Evolutionary conservation across 2,888 invertebrate species (phyloP).

Genomic region (Mechanitis messenoides): DNA sequence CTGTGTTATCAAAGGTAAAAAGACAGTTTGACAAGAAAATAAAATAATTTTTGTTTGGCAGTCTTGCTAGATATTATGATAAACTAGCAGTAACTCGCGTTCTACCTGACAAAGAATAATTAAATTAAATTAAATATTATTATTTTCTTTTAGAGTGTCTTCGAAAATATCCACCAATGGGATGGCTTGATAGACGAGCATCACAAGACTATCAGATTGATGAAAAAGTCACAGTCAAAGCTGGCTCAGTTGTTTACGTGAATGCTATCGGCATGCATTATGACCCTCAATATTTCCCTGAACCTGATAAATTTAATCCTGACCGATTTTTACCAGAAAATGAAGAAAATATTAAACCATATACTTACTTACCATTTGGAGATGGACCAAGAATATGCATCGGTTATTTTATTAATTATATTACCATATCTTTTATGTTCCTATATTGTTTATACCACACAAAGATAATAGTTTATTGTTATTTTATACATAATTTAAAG

Average conservation of each 20-base stretch:
- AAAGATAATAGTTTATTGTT: too few relatives aligned
- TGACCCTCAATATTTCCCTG: conserved; percentile 68
- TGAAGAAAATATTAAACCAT: conserved; percentile 48
- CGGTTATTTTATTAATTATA: conserved; percentile 43
- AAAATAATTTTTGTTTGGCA: too few relatives aligned
- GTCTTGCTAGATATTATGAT: too few relatives aligned
- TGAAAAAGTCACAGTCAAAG: conserved; percentile 33
- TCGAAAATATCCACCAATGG: conserved; percentile 36
- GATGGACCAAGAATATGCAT: conserved; percentile 78
- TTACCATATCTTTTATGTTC: too few relatives aligned
- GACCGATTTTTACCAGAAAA: conserved; percentile 76
- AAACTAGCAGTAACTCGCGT: too few relatives aligned
- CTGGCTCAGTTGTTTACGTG: conserved; percentile 41
- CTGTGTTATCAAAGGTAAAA: conserved; percentile 44
- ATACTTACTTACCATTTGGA: conserved; percentile 73
- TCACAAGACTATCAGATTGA: conserved; percentile 31
- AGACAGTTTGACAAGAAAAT: neutral
- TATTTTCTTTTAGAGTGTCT: conserved; percentile 28
- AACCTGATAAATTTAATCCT: conserved; percentile 73
- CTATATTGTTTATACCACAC: too few relatives aligned
- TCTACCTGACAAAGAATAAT: too few relatives aligned
- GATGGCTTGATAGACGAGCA: conserved; percentile 35
- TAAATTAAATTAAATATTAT: neutral
- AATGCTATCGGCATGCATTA: conserved; percentile 43
- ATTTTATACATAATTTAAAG: too few relatives aligned